These are phyloP conservation scores for Megastigmus dorsalis DNA, from an alignment of 2,888 invertebrate species.

Conservation along the genomic window DNA sequence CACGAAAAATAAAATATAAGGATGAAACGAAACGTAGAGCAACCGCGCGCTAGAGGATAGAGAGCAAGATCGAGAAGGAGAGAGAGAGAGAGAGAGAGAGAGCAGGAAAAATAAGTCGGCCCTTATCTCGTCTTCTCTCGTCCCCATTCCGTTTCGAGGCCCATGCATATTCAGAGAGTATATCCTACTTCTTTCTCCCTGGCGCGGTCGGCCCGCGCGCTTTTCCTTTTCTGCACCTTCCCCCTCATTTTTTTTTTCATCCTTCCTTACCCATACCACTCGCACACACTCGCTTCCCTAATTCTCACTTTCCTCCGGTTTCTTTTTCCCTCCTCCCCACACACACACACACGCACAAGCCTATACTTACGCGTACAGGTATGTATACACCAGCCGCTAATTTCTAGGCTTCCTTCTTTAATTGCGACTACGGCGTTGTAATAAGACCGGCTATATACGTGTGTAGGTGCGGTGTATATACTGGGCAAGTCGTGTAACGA, in stretches of 20 bases:
- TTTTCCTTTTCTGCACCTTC: constrained; percentile 58
- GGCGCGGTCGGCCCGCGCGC: too few species aligned
- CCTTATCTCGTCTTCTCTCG: constrained; percentile 69
- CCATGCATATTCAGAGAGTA: constrained; percentile 72
- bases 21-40: too few species aligned
- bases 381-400: constrained; percentile 61
- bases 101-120: constrained; percentile 73
- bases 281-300: not conserved
- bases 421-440: constrained; percentile 68
- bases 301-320: not conserved
- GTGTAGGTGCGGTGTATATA: not conserved
- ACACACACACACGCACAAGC: too few species aligned
- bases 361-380: constrained; percentile 50
- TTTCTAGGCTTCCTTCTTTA: constrained; percentile 72
- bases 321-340: constrained; percentile 47
- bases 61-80: too few species aligned
- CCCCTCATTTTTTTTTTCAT: constrained; percentile 33
- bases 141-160: constrained; percentile 68
- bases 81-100: too few species aligned
- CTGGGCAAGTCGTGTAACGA: constrained; percentile 62
- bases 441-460: too few species aligned
- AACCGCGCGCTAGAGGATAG: too few species aligned
- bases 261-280: too few species aligned
- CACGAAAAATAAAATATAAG: constrained; percentile 72
- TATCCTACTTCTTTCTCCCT: constrained; percentile 58